These are phyloP conservation scores for Orcinus orca DNA, from an alignment of 2,113 vertebrate species.

Conservation along the genomic window DNA sequence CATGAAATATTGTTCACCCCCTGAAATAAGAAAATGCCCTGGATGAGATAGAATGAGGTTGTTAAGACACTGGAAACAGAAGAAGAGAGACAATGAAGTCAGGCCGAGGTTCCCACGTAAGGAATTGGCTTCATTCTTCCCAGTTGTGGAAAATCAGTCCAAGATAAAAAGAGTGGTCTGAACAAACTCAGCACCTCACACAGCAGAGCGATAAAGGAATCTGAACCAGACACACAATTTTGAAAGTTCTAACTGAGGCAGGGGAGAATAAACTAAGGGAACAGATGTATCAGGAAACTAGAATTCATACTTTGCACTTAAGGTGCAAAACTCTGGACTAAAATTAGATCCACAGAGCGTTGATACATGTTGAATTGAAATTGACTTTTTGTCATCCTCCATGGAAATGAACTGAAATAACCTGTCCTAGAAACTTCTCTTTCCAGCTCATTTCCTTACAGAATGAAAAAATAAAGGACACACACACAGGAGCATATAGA, in stretches of 20 bases:
- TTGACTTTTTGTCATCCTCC: conserved; percentile 14
- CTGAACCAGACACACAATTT: neutral
- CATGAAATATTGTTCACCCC: neutral
- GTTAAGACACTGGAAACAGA: neutral
- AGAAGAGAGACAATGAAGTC: neutral
- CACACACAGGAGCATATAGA: neutral
- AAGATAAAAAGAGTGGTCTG: neutral
- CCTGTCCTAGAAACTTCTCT: neutral
- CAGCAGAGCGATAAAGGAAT: neutral
- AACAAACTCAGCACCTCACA: neutral
- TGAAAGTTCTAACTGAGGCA: neutral
- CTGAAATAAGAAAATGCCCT: neutral
- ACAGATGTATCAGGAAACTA: neutral
- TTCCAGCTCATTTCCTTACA: neutral
- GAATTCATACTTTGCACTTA: neutral
- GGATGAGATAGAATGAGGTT: neutral
- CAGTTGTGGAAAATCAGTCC: neutral
- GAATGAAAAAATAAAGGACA: neutral
- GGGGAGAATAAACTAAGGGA: neutral
- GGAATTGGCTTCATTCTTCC: neutral
- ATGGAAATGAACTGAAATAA: conserved; percentile 6
- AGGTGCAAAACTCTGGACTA: neutral
- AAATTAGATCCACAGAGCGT: conserved; percentile 5
- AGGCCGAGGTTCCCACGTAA: neutral
- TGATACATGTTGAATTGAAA: conserved; percentile 1